Percentiles rank a stretch among this genome's conserved stretches.
These are phyloP conservation scores for Brachypalpus laphriformis DNA, from an alignment of 2,888 invertebrate genomes.

Conservation along the genomic window DNA sequence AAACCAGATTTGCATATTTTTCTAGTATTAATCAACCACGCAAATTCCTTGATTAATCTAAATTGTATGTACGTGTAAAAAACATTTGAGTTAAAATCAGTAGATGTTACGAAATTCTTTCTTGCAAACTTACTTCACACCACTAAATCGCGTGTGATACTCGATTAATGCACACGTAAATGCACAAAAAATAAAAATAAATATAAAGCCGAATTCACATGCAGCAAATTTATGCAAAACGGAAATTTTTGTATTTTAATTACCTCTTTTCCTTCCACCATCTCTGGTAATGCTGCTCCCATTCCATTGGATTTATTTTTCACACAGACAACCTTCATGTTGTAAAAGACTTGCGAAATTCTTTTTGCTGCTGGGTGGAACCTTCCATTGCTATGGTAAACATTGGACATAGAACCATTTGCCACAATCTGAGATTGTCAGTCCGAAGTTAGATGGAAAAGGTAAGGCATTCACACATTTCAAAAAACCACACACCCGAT, in stretches of 20 bases:
- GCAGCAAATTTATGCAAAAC: slow-evolving; percentile 66
- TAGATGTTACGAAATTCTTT: slow-evolving; percentile 43
- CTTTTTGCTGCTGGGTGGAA: slow-evolving; percentile 27
- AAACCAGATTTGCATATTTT: not conserved
- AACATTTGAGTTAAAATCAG: slow-evolving; percentile 1
- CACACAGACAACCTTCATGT: slow-evolving; percentile 51
- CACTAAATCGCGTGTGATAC: slow-evolving; percentile 53
- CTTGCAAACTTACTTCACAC: slow-evolving; percentile 46
- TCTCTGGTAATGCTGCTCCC: slow-evolving; percentile 29
- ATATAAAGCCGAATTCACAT: slow-evolving; percentile 50
- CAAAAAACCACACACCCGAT: not conserved
- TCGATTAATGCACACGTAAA: slow-evolving; percentile 30
- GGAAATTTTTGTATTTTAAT: slow-evolving; percentile 60
- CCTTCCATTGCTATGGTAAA: slow-evolving; percentile 16
- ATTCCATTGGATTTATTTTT: slow-evolving; percentile 35
- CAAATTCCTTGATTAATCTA: slow-evolving; percentile 12
- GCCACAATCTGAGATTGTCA: slow-evolving; percentile 13
- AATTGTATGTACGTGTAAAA: slow-evolving; percentile 17
- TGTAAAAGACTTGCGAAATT: slow-evolving; percentile 47
- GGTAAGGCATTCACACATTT: not conserved
- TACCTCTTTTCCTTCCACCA: slow-evolving; percentile 30
- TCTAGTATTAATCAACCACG: not conserved
- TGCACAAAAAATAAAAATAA: slow-evolving; percentile 19
- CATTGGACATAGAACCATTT: slow-evolving; percentile 12
- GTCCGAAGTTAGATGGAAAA: not conserved